Conservation (phyloP, 2,113 vertebrate genomes). For the Tympanuchus pallidicinctus region DNA sequence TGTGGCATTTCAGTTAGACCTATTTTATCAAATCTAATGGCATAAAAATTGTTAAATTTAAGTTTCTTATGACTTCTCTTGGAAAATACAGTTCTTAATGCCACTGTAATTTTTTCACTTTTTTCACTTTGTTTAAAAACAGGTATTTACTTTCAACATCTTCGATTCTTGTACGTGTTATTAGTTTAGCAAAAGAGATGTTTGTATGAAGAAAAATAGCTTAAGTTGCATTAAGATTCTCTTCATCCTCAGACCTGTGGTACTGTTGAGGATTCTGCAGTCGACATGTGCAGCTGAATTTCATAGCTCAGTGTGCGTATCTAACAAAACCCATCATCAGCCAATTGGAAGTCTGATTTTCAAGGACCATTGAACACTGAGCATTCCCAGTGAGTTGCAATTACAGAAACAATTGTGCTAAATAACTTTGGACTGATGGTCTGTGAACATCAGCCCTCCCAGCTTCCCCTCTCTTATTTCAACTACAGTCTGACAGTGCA, state of each 20-base stretch:
- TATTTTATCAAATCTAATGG: not conserved
- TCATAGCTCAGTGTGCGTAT: not conserved
- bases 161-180: not conserved
- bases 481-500: not conserved
- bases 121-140: not conserved
- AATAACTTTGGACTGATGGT: conserved; percentile 67
- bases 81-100: not conserved
- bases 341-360: conserved; percentile 64
- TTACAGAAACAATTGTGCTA: conserved; percentile 64
- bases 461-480: conserved; percentile 28
- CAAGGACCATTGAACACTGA: conserved; percentile 58
- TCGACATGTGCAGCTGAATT: not conserved
- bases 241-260: not conserved
- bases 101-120: not conserved
- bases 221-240: not conserved
- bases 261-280: not conserved
- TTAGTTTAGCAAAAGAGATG: not conserved
- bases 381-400: conserved; percentile 45
- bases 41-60: not conserved
- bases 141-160: not conserved
- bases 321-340: conserved; percentile 35
- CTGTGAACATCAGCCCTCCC: conserved; percentile 45
- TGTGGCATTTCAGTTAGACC: not conserved
- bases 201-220: not conserved
- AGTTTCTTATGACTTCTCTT: not conserved